These are phyloP conservation scores for Collichthys lucidus DNA, from an alignment of 2,113 vertebrate species.

Conservation along the genomic window DNA sequence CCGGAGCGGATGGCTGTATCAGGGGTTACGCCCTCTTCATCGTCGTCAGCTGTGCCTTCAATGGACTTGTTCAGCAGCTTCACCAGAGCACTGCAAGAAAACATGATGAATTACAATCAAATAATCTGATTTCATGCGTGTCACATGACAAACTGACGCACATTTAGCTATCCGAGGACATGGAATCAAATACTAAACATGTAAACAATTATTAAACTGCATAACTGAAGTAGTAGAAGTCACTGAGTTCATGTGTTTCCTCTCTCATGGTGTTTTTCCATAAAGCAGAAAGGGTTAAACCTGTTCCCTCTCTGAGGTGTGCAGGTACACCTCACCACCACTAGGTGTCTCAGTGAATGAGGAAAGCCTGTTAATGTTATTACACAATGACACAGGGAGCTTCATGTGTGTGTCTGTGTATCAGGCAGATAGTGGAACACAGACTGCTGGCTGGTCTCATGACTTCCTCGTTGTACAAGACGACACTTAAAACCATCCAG, in stretches of 20 bases:
- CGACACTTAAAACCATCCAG: background rate
- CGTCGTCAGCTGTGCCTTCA: conserved; percentile 97
- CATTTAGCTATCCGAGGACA: background rate
- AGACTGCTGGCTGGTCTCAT: conserved; percentile 8
- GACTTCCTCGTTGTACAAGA: background rate
- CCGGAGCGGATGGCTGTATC: conserved; percentile 98
- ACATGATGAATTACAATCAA: background rate
- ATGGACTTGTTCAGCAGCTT: conserved; percentile 99
- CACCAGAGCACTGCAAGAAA: conserved; percentile 90
- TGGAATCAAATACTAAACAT: background rate
- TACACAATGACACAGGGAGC: conserved; percentile 64
- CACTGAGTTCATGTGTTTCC: conserved; percentile 1
- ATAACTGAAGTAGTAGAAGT: background rate
- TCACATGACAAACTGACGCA: background rate
- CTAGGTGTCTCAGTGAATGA: conserved; percentile 80
- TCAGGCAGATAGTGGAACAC: conserved; percentile 14
- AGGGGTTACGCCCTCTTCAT: conserved; percentile 98
- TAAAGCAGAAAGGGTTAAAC: conserved; percentile 58
- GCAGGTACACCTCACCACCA: conserved; percentile 68
- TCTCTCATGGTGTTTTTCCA: conserved; percentile 64
- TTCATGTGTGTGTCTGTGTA: background rate
- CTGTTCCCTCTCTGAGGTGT: conserved; percentile 2
- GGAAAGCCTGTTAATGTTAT: conserved; percentile 50
- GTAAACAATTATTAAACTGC: background rate
- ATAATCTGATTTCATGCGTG: background rate